phyloP scores from a whole-genome alignment of 2,888 invertebrate species.

The Tetropium fuscum region DNA sequence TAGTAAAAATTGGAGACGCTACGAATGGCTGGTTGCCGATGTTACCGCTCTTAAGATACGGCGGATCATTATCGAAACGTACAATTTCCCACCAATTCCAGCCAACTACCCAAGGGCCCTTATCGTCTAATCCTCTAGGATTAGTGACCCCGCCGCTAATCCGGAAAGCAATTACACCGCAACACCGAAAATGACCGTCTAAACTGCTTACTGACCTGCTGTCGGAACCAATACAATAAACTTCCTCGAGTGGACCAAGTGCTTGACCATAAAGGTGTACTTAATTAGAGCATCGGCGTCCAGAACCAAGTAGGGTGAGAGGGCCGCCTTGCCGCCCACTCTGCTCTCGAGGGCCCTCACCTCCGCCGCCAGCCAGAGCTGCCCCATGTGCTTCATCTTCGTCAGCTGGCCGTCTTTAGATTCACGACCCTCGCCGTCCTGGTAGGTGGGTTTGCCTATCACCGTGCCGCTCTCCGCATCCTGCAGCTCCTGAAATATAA shows the following conservation, averaged over 20 bases:
- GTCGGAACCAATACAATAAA: constrained; percentile 91
- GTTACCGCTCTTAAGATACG: too few species aligned
- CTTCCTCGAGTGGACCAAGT: constrained; percentile 83
- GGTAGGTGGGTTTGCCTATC: constrained; percentile 34
- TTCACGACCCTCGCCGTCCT: constrained; percentile 16
- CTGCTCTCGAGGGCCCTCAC: constrained; percentile 80
- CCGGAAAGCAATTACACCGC: not conserved
- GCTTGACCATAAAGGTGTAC: constrained; percentile 82
- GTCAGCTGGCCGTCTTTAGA: constrained; percentile 65
- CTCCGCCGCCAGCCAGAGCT: constrained; percentile 89
- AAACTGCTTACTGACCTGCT: constrained; percentile 74
- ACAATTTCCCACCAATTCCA: too few species aligned
- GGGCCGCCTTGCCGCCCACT: constrained; percentile 69
- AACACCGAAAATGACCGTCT: constrained; percentile 4
- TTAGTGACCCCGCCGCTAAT: constrained; percentile 10
- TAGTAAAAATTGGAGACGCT: too few species aligned
- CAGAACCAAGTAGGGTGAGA: constrained; percentile 90
- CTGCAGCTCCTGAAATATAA: constrained; percentile 44
- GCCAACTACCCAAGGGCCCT: too few species aligned
- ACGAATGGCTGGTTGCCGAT: too few species aligned
- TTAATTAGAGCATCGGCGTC: constrained; percentile 85
- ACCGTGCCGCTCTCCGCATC: constrained; percentile 38
- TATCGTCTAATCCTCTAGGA: constrained; percentile 1
- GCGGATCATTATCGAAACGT: too few species aligned
- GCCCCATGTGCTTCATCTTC: constrained; percentile 88